Conservation (phyloP, 2,113 vertebrate species). For the Rhinogobius similis region DNA sequence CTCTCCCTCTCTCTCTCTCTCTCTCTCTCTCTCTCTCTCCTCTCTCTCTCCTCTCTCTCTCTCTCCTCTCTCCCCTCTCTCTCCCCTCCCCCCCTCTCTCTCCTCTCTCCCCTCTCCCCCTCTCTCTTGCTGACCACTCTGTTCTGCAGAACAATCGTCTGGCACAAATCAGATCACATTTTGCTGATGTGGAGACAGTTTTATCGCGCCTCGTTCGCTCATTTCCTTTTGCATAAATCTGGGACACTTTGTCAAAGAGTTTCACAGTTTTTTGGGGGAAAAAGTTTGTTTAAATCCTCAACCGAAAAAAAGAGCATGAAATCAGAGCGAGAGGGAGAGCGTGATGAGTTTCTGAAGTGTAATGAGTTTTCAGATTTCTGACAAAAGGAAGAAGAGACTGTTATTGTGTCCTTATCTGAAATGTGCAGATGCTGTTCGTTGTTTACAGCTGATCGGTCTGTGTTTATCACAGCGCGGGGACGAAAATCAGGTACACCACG, state of each 20-base stretch:
- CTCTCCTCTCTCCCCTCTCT: no score
- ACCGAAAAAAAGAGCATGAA: neutral
- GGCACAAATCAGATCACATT: slow-evolving; percentile 37
- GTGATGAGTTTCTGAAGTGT: no score
- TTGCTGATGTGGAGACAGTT: slow-evolving; percentile 31
- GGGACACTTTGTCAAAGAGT: neutral
- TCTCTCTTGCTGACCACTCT: slow-evolving; percentile 31
- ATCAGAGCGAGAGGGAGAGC: neutral
- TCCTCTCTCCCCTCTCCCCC: slow-evolving; percentile 12
- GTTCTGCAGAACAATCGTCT: slow-evolving; percentile 38
- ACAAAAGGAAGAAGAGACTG: neutral
- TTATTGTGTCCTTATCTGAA: neutral
- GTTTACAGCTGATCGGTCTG: no score
- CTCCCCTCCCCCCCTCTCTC: no score
- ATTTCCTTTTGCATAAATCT: slow-evolving; percentile 28
- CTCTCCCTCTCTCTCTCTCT: no score
- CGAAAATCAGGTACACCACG: no score
- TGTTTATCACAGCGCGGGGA: no score
- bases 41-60: no score
- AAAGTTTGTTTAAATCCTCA: neutral
- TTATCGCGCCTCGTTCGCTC: slow-evolving; percentile 36
- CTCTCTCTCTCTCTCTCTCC: no score
- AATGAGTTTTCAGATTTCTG: neutral
- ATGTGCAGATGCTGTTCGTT: neutral
- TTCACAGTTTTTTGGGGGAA: neutral